Evolutionary conservation across 2,888 invertebrate species (phyloP), one percentile per base, ranked within the genome.

Genomic region (Heterodera filipjevi): DNA sequence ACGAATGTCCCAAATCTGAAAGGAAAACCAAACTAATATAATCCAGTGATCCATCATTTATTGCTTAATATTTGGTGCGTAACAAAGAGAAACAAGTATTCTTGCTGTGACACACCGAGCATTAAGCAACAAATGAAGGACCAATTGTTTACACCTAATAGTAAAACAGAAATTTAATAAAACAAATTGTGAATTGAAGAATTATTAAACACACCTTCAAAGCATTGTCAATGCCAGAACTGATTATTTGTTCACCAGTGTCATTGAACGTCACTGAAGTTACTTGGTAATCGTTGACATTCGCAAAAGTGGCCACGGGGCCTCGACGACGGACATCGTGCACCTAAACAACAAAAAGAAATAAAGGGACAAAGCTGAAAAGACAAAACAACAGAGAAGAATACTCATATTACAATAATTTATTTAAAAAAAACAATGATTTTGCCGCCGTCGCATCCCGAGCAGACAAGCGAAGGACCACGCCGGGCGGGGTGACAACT

Each of bases 161-260:
- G n/a, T n/a, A n/a, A n/a, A n/a, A n/a, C n/a, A n/a, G n/a, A n/a
- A n/a, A n/a, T n/a, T n/a, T n/a, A n/a, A n/a, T n/a, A n/a, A n/a
- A n/a, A n/a, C n/a, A n/a, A n/a, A n/a, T n/a, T n/a, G n/a, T n/a
- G n/a, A n/a, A n/a, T n/a, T n/a, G n/a, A n/a, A n/a, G n/a, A n/a
- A n/a, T n/a, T n/a, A n/a, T n/a, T n/a, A n/a, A n/a, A n/a, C 53
- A 8, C 83, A 92, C 92, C 92, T 96, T 97, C 14, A 99, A 93
- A 81, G 95, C 94, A 90, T 99, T 99, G 89, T 99, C 99, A 78
- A 99, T 94, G 6, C 99, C 98, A 0, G 94, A 96, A 8, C 94
- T 94, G 82, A 98, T 93, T 3, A 99, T 93, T 90, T 95, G 95
- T 87, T 99, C 98, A 0, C 95, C 93, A 0, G 95, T 96, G 87